Evolutionary conservation across 1,140 invertebrate species (phyloP), one percentile per base, ranked within the genome.

Genomic region (Matsumurasca onukii): DNA sequence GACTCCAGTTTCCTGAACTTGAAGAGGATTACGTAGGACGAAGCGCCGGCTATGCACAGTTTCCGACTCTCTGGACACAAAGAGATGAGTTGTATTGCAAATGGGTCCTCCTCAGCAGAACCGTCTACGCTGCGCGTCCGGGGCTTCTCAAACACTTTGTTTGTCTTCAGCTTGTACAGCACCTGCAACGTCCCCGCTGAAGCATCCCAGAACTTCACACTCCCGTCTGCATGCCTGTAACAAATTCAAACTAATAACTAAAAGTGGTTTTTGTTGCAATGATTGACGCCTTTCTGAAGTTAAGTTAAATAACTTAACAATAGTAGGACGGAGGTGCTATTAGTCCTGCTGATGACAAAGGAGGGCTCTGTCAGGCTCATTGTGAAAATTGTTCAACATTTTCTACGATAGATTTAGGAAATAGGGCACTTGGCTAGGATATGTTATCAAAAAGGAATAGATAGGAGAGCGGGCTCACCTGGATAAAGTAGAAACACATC

Each of bases 121-220:
- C 79, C 81, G 80, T 72, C 80, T 76, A 76, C 72, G 70, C 73
- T 79, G 68, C 78, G 77, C 15, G 77, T 71, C 69, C 77, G 80
- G 45, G 86, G 85, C 76, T 90, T 89, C 78, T 97, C 92, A 83
- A 98, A 97, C 62, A 96, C 86, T 78, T 71, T 74, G 57, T 55
- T 92, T 76, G 95, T 98, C 84, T 98, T 99, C 75, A 99, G 82
- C 87, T 98, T 98, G 83, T 99, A 99, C 75, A 99, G 86, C 70
- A 98, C 91, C 83, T 97, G 94, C 15, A 99, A 83, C 31, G 91
- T 91, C 51, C 93, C 92, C 64, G 94, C 92, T 71, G 94, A 96
- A 9, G 95, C 94, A 81, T 99, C 96, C 96, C 97, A 99, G 82
- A 98, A 98, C 80, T 97, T 98, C 69, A 98, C 86, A 75, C 92